Conservation (phyloP, 2,113 vertebrate genomes). For the Percopsis transmontana region DNA sequence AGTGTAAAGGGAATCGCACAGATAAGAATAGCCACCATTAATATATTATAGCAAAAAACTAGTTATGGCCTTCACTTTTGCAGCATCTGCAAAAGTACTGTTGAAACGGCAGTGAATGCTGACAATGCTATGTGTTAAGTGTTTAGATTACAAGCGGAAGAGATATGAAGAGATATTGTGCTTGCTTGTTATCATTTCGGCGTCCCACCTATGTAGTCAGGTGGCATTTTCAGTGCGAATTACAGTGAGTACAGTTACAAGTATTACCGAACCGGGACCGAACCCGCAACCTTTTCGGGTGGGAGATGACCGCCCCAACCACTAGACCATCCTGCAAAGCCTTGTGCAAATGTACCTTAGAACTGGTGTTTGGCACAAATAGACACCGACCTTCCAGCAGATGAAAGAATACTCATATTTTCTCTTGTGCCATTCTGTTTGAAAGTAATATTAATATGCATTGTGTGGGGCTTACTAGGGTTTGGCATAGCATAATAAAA, state of each 20-base stretch:
- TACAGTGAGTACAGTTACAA: too few species aligned
- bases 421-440: constrained; percentile 36
- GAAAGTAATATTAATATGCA: constrained; percentile 46
- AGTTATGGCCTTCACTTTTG: background rate
- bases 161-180: background rate
- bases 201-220: background rate
- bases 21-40: too few species aligned
- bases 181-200: background rate
- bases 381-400: constrained; percentile 8
- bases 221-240: too few species aligned
- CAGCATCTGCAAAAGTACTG: background rate
- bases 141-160: background rate
- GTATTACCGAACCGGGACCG: too few species aligned
- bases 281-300: too few species aligned
- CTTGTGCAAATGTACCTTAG: constrained; percentile 1
- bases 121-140: background rate
- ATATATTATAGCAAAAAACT: background rate
- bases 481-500: constrained; percentile 34
- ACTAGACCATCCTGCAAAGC: too few species aligned
- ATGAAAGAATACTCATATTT: constrained; percentile 30
- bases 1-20: too few species aligned
- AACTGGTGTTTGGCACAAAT: constrained; percentile 1
- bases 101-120: background rate
- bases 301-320: too few species aligned
- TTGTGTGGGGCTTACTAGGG: constrained; percentile 22